Base-by-base conservation (phyloP, 2,113 vertebrate genomes). In the Etia nguti region DNA sequence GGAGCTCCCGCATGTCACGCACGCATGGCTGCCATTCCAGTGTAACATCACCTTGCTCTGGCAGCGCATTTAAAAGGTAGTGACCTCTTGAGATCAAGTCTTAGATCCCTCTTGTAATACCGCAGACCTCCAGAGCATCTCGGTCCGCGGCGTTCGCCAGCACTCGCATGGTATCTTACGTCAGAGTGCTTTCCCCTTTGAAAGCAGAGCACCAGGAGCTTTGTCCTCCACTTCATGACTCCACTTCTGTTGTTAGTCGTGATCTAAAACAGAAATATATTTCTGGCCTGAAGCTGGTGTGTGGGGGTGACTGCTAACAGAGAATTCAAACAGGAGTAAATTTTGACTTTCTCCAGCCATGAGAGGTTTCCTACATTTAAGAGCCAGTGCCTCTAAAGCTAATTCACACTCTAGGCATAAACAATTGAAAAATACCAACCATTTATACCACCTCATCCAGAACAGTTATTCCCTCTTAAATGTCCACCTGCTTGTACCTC, bases 11-110 rank as follows among this genome's bases (percentile, higher is more conserved):
- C 81, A 60, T 84, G 83, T 83, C 59, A 48, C 52, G 22, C 54
- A 60, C 15, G 31, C 48, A 9, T 11, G 60, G 43, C 24, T 79
- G 20, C 73, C 88, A 41, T 84, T 86, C 86, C 68, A 22, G 65
- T 73, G 84, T 85, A 87, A 75, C 88, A 22, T 81, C 92, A 57
- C 83, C 82, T 70, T 87, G 85, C 80, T 16, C 85, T 88, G 88
- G 70, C 68, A 8, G 75, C 6, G 3, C 7, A 50, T 87, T 79
- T 81, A 85, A 92, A 92, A 92, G 90, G 80, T 87, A 29, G 6
- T 8, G 81, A 85, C 88, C 93, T 89, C 59, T 29, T 70, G 38
- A 54, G 43, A 80, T 31, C 36, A 54, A 80, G 55, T 86, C 6
- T 20, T 46, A 26, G 50, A 83, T 20, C 62, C 9, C 56, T 54